A percentile compares a stretch with the other conserved stretches of the same genome.
phyloP scores from a whole-genome alignment of 1,140 invertebrate species.

The Aradophagus sp. region DNA sequence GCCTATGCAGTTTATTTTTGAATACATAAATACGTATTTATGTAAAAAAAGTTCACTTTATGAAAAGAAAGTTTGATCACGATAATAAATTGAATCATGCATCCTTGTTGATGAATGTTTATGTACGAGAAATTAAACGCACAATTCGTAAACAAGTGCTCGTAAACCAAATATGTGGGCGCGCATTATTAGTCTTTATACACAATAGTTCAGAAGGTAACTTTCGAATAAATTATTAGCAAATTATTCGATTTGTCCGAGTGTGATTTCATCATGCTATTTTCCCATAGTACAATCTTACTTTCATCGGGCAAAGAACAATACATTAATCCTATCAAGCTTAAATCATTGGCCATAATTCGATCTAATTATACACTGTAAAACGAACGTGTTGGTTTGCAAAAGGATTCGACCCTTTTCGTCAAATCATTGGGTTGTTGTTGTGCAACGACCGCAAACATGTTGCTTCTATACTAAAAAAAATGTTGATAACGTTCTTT shows the following conservation, averaged over 20 bases:
- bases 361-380: conserved; percentile 34
- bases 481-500: too few species aligned
- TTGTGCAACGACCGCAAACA: too few species aligned
- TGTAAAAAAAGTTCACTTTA: too few species aligned
- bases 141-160: conserved; percentile 38
- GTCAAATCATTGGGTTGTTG: too few species aligned
- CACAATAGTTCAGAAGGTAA: conserved; percentile 52
- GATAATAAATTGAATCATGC: conserved; percentile 24
- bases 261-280: conserved; percentile 34
- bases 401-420: conserved; percentile 14
- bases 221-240: conserved; percentile 57
- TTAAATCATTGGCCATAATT: conserved; percentile 38
- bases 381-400: conserved; percentile 7
- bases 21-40: too few species aligned
- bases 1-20: too few species aligned
- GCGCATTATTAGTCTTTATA: conserved; percentile 49
- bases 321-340: conserved; percentile 16
- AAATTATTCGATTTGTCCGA: conserved; percentile 43
- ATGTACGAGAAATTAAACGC: conserved; percentile 55
- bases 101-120: conserved; percentile 34
- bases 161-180: conserved; percentile 42
- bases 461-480: too few species aligned
- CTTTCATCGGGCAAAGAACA: conserved; percentile 45
- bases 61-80: conserved; percentile 16
- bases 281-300: conserved; percentile 43